Conservation (phyloP, 2,888 invertebrate genomes). For the Ashinkailepas kermadecensis region DNA sequence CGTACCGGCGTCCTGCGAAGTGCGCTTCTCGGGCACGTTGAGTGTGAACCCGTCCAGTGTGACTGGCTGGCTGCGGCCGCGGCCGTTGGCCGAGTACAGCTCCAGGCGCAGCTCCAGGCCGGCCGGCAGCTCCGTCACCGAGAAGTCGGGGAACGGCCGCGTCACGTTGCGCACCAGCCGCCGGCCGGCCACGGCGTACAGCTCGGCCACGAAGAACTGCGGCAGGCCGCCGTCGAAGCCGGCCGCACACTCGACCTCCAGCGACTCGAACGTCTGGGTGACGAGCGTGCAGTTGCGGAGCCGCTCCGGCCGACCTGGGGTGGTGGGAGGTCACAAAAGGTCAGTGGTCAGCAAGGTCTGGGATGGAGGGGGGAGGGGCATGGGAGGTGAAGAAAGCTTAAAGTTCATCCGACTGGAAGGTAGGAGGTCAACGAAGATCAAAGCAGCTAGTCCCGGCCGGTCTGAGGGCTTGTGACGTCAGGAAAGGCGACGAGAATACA, state of each 20-base stretch:
- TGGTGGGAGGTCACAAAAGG: not conserved
- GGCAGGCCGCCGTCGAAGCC: conserved; percentile 28
- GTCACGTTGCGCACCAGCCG: conserved; percentile 1
- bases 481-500: too few relatives aligned
- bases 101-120: not conserved
- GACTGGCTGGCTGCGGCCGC: not conserved
- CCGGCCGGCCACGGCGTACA: conserved; percentile 3
- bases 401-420: too few relatives aligned
- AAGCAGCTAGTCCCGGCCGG: too few relatives aligned
- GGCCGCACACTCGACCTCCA: conserved; percentile 24
- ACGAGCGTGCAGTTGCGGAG: conserved; percentile 20
- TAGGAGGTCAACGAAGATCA: too few relatives aligned
- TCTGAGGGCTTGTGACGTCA: too few relatives aligned
- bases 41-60: not conserved
- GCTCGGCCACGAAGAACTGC: conserved; percentile 26
- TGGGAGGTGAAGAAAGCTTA: too few relatives aligned
- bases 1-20: too few relatives aligned
- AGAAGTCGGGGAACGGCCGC: not conserved
- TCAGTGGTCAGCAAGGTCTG: too few relatives aligned
- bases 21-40: not conserved
- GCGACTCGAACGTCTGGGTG: conserved; percentile 24
- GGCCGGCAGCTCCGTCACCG: not conserved
- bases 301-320: conserved; percentile 25
- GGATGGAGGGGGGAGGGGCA: too few relatives aligned
- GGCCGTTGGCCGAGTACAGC: not conserved